Base-by-base conservation (phyloP, 2,113 vertebrate species). In the Vimba vimba region DNA sequence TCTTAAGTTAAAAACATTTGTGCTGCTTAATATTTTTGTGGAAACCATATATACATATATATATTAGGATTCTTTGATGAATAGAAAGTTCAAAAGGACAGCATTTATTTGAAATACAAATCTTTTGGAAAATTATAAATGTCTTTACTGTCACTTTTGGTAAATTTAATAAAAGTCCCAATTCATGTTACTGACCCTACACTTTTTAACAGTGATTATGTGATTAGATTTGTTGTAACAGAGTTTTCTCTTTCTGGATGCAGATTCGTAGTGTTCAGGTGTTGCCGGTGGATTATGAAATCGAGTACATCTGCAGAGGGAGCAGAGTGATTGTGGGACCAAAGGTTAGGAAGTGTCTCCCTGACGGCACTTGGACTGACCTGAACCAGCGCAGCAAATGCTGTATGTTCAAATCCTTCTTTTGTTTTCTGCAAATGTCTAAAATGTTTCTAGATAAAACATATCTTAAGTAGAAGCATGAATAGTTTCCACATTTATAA, bases 201-300 rank as follows among this genome's bases (percentile, higher is more conserved):
- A 23, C 4, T 12, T 73, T 83, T 69, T 36, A 45, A 25, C 57
- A 39, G 78, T 73, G 68, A 43, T 43, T 81, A 23, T 57, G 57
- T 64, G 19, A 50, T 17, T 82, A 23, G 62, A 47, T 75, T 1
- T 45, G 47, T 91, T 88, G 36, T 81, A 19, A 87, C n/a, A 57
- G 3, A 78, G 36, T 60, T 80, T 12, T 86, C 8, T 71, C 21
- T 60, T 2, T 78, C 21, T 71, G 47, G 17, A 19, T 68, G 59
- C 75, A 96, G 95, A 96, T 96, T 88, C 95, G 94, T 84, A 95
- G 92, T 13, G 96, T 97, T 3, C 96, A 96, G 88, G 94, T 97
- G 85, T 94, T 99, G 85, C 97, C 97, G 0, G 95, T 99, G 90
- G 97, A 98, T 93, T 99, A 99, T 77, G 97, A 99, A 94, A 97